phyloP scores from a whole-genome alignment of 2,888 invertebrate species.

The Calameuta filiformis region DNA sequence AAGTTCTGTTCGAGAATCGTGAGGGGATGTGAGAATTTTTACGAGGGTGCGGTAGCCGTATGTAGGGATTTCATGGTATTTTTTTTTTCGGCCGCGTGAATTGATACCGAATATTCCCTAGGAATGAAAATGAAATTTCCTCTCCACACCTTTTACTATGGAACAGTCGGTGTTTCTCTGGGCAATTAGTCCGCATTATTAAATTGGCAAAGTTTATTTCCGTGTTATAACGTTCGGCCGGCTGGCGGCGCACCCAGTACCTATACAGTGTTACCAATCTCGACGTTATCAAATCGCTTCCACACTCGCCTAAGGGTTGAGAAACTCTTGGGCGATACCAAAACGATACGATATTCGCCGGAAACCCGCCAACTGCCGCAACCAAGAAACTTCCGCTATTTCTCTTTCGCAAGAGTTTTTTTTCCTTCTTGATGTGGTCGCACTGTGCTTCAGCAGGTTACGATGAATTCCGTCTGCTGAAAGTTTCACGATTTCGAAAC shows the following conservation, averaged over 20 bases:
- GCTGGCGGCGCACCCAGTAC: conserved; percentile 25
- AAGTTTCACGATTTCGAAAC: not conserved
- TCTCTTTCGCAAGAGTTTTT: not conserved
- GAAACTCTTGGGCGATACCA: not conserved
- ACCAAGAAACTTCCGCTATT: not conserved
- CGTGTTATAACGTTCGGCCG: conserved; percentile 18
- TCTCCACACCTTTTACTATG: not conserved
- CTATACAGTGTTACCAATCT: not conserved
- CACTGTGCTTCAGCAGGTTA: not conserved
- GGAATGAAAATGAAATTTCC: not conserved
- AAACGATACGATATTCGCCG: not conserved
- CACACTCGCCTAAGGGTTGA: not conserved
- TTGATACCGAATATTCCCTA: not conserved
- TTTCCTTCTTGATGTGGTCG: not conserved
- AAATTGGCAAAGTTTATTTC: conserved; percentile 43
- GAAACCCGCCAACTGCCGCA: not conserved
- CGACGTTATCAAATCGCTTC: not conserved
- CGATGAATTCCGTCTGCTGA: not conserved
- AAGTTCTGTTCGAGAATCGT: not conserved
- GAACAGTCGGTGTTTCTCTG: conserved; percentile 5
- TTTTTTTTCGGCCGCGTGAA: not conserved
- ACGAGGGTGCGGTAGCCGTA: not conserved
- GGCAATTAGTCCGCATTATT: conserved; percentile 47
- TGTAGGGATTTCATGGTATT: not conserved
- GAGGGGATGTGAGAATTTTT: not conserved